These are phyloP conservation scores for Drosophila ananassae DNA, from an alignment of 1,140 invertebrate genomes.

Conservation along the genomic window DNA sequence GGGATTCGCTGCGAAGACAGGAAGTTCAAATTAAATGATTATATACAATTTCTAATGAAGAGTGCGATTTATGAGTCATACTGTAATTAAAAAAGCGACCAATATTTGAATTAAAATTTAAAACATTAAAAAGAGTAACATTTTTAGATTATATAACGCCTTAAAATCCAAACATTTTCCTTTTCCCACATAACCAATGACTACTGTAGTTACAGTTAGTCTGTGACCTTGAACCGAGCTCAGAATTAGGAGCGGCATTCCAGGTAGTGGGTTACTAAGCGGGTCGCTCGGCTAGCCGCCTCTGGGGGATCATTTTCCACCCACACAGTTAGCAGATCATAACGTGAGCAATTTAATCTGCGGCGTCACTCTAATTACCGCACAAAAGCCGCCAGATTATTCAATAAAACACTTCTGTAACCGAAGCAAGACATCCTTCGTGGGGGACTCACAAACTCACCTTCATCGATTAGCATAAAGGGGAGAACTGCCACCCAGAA, in stretches of 20 bases:
- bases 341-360: slow-evolving; percentile 53
- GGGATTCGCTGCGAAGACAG: slow-evolving; percentile 84
- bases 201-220: slow-evolving; percentile 22
- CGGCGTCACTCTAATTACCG: slow-evolving; percentile 65
- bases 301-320: slow-evolving; percentile 10
- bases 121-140: neutral
- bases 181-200: neutral
- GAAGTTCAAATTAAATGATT: neutral
- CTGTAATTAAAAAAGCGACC: neutral
- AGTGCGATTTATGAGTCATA: too few species aligned
- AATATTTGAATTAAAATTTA: slow-evolving; percentile 1
- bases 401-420: slow-evolving; percentile 59
- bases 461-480: slow-evolving; percentile 86
- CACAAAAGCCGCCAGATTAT: slow-evolving; percentile 76
- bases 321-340: neutral
- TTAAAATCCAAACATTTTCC: neutral
- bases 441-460: slow-evolving; percentile 59
- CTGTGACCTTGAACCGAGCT: slow-evolving; percentile 45
- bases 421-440: too few species aligned
- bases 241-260: slow-evolving; percentile 20
- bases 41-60: too few species aligned
- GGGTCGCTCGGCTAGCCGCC: neutral
- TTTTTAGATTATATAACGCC: neutral
- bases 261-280: slow-evolving; percentile 19
- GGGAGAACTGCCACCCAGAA: slow-evolving; percentile 89